phyloP scores from a whole-genome alignment of 2,888 invertebrate species.

The Acronicta psi region DNA sequence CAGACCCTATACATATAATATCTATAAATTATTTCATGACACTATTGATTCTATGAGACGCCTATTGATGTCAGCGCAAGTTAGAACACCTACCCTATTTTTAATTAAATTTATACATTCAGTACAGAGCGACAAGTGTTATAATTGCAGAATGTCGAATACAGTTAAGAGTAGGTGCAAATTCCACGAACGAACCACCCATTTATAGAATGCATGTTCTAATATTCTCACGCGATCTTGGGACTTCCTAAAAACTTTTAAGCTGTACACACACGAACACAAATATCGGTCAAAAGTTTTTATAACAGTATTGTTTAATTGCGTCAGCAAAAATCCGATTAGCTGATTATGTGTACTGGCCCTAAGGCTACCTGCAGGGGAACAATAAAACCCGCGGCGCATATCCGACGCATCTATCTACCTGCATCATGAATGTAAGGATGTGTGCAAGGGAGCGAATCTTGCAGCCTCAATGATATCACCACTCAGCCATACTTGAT shows the following conservation, averaged over 20 bases:
- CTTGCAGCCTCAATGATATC: constrained; percentile 54
- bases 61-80: too few relatives aligned
- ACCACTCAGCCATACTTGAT: constrained; percentile 36
- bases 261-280: not conserved
- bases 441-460: constrained; percentile 52
- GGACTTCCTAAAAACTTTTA: constrained; percentile 6
- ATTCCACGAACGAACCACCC: constrained; percentile 26
- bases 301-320: not conserved
- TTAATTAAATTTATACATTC: not conserved
- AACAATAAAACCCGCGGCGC: constrained; percentile 45
- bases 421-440: constrained; percentile 62
- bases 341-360: constrained; percentile 12
- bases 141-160: constrained; percentile 5
- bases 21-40: too few relatives aligned
- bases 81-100: too few relatives aligned
- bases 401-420: constrained; percentile 52
- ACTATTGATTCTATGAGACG: too few relatives aligned
- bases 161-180: constrained; percentile 13
- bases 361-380: constrained; percentile 44
- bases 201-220: constrained; percentile 4
- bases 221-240: constrained; percentile 41
- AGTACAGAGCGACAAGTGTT: not conserved
- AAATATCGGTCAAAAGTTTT: constrained; percentile 6
- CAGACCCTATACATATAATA: too few relatives aligned
- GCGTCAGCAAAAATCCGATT: constrained; percentile 11